Evolutionary conservation across 1,140 invertebrate species (phyloP).

Genomic region (Antheraea pernyi): DNA sequence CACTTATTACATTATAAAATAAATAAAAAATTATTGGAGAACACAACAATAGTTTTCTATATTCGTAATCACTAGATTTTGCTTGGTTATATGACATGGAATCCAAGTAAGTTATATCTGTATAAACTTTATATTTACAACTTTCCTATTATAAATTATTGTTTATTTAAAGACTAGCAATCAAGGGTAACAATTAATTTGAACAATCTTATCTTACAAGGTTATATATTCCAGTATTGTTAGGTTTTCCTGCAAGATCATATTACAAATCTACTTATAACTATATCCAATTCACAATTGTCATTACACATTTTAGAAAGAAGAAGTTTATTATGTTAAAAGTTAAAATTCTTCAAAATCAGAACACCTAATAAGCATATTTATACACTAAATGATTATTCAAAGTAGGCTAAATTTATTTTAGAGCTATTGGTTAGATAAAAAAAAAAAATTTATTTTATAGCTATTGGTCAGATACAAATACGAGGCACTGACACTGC

Average conservation of each 20-base stretch:
- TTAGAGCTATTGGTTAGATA: too few relatives aligned
- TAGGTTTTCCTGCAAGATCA: slow-evolving; percentile 11
- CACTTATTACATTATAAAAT: too few relatives aligned
- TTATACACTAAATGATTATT: not conserved
- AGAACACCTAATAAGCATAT: not conserved
- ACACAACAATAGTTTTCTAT: too few relatives aligned
- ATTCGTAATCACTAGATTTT: not conserved
- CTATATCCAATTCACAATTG: not conserved
- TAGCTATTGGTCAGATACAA: not conserved
- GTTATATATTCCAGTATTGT: not conserved
- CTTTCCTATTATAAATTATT: not conserved
- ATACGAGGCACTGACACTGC: slow-evolving; percentile 1
- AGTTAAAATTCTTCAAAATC: not conserved
- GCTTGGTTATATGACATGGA: not conserved
- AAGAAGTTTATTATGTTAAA: not conserved
- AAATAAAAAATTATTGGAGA: too few relatives aligned
- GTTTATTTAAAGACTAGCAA: not conserved
- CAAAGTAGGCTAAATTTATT: slow-evolving; percentile 21
- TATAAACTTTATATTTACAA: not conserved
- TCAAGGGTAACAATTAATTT: not conserved
- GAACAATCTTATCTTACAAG: not conserved
- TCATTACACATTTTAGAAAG: not conserved
- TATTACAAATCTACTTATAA: slow-evolving; percentile 11
- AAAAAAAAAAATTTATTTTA: too few relatives aligned
- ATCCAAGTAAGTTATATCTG: not conserved